Conservation (phyloP, 2,113 vertebrate species). For the Cheirogaleus medius region DNA sequence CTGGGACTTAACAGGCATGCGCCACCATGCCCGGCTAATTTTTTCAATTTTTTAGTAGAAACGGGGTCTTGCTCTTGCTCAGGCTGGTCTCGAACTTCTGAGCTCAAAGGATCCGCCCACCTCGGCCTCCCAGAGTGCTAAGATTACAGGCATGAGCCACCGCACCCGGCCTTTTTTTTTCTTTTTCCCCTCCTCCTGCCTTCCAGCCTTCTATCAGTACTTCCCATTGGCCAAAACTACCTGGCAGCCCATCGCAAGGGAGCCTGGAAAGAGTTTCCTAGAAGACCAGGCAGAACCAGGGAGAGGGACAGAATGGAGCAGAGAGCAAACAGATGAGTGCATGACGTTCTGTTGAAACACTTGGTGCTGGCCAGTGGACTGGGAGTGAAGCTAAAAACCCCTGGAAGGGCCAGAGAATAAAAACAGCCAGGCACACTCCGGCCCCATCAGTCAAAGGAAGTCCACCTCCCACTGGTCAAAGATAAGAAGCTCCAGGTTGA, state of each 20-base stretch:
- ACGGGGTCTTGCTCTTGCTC: too few relatives aligned
- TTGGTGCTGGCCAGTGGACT: not conserved
- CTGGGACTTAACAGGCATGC: too few relatives aligned
- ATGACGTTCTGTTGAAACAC: fast-evolving
- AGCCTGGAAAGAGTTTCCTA: not conserved
- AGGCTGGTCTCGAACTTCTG: too few relatives aligned
- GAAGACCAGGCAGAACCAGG: not conserved
- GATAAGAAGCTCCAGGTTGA: not conserved
- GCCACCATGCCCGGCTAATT: too few relatives aligned
- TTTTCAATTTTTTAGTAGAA: too few relatives aligned
- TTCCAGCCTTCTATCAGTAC: not conserved
- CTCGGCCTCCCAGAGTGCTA: too few relatives aligned
- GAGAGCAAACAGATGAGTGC: not conserved
- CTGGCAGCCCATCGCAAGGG: not conserved
- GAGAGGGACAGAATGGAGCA: not conserved
- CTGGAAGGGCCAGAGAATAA: not conserved
- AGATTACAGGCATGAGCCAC: too few relatives aligned
- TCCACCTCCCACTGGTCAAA: not conserved
- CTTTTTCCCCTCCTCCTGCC: not conserved
- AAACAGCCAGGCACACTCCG: not conserved
- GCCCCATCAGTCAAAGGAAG: not conserved
- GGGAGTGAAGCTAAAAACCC: not conserved
- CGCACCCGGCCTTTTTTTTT: too few relatives aligned
- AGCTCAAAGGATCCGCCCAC: too few relatives aligned
- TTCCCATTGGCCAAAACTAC: not conserved